Evolutionary conservation across 2,888 invertebrate species (phyloP).

Genomic region (Apamea anceps): DNA sequence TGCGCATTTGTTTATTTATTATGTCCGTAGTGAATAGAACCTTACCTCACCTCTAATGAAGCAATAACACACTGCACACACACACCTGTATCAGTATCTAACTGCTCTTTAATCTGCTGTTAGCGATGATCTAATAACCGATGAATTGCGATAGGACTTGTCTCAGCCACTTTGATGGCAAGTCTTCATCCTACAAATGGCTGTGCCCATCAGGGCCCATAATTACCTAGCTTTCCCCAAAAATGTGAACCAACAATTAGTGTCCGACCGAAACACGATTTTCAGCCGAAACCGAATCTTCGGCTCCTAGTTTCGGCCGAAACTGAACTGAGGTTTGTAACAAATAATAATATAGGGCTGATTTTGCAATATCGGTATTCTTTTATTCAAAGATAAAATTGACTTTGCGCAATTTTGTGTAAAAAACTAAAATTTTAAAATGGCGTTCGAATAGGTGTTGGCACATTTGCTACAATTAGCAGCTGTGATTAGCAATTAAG

Average conservation of each 20-base stretch:
- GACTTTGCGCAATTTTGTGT: neutral
- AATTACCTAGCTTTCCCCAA: neutral
- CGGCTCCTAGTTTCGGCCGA: no score
- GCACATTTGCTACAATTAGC: neutral
- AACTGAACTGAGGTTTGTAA: no score
- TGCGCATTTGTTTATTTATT: slow-evolving; percentile 75
- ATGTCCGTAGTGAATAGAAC: slow-evolving; percentile 13
- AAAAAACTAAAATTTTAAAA: neutral
- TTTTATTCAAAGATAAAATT: neutral
- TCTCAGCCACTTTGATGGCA: no score
- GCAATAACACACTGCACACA: neutral
- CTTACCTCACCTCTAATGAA: neutral
- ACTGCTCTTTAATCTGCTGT: neutral
- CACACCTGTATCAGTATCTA: neutral
- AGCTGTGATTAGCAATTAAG: neutral
- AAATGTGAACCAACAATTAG: no score
- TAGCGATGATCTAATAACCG: neutral
- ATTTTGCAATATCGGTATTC: neutral
- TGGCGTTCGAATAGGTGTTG: neutral
- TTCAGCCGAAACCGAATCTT: neutral
- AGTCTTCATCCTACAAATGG: no score
- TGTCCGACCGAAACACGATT: neutral
- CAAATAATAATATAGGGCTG: neutral
- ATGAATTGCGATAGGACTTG: neutral
- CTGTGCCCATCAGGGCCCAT: neutral